Base-by-base conservation (phyloP, 1,140 invertebrate genomes). In the Temnothorax nylanderi region DNA sequence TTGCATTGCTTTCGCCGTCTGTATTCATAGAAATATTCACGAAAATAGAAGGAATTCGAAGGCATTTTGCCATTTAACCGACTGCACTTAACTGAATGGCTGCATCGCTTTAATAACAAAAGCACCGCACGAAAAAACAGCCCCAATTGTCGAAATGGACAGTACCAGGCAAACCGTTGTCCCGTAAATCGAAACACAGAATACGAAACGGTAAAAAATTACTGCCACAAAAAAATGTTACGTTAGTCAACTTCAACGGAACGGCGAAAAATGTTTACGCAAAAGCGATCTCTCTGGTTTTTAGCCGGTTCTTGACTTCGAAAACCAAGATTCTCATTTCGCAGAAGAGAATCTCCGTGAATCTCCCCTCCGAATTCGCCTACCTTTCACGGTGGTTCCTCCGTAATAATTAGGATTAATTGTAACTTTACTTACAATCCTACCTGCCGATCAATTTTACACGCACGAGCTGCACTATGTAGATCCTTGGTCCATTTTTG, bases 401-500 rank as follows among this genome's bases (percentile, higher is more conserved):
- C 80, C 49, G 71, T 89, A 89, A 80, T 92, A 88, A 91, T 93
- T 89, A 91, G 87, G 86, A 90, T 90, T 90, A 92, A 92, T 92
- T 90, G 86, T 90, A 90, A 77, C 87, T 90, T 93, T 91, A 90
- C 81, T 93, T 92, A 90, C 80, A 76, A 85, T 85, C 85, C 85
- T 89, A 91, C 80, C 75, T 89, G 67, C 80, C 84, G 86, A 89
- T 93, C 86, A 87, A 88, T 86, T 90, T 90, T 89, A 92, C 88
- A 90, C 65, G 65, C 87, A 89, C 90, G 87, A 91, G 87, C 88
- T 88, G 88, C 88, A 88, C 92, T 94, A 92, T 92, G 92, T 91
- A 89, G 81, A 90, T 93, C 93, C 91, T 94, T 94, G 94, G 93
- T 94, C 94, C 93, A 93, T 94, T 94, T 93, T 93, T 87, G 92